A percentile compares a stretch with the other conserved stretches of the same genome.
These are phyloP conservation scores for Helicoverpa armigera DNA, from an alignment of 1,140 invertebrate species.

Conservation along the genomic window DNA sequence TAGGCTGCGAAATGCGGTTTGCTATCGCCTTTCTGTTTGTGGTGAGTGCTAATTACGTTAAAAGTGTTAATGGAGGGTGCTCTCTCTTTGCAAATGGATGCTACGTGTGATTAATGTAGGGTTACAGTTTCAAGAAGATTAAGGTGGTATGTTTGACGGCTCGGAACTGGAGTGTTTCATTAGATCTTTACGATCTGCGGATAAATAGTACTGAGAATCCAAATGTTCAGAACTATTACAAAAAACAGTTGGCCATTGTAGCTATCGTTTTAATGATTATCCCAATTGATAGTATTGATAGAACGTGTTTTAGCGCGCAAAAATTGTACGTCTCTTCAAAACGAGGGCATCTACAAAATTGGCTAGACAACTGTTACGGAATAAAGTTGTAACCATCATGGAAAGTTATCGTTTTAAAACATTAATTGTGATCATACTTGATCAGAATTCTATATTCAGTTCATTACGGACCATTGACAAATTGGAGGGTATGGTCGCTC, in stretches of 20 bases:
- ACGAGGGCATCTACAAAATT: slow-evolving; percentile 41
- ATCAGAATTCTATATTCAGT: too few species aligned
- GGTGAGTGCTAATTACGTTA: slow-evolving; percentile 82
- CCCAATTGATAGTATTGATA: slow-evolving; percentile 1
- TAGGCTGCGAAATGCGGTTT: slow-evolving; percentile 81
- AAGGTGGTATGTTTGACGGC: slow-evolving; percentile 27
- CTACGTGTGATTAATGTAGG: slow-evolving; percentile 38
- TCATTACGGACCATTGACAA: too few species aligned
- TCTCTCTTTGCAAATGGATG: slow-evolving; percentile 53
- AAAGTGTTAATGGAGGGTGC: slow-evolving; percentile 73
- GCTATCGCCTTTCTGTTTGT: slow-evolving; percentile 83
- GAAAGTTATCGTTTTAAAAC: slow-evolving; percentile 10
- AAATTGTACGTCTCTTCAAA: slow-evolving; percentile 41
- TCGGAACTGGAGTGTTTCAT: slow-evolving; percentile 24
- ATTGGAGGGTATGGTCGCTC: too few species aligned
- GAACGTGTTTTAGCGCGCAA: slow-evolving; percentile 43
- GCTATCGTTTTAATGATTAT: neutral
- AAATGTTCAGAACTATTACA: neutral
- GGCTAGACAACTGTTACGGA: slow-evolving; percentile 35
- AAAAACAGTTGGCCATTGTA: slow-evolving; percentile 28
- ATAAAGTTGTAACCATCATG: slow-evolving; percentile 25
- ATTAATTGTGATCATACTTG: neutral
- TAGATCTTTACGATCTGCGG: slow-evolving; percentile 29
- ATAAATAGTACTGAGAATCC: neutral
- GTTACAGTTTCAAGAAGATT: slow-evolving; percentile 34